Conservation (phyloP, 2,888 invertebrate genomes). For the Tupiocoris notatus region DNA sequence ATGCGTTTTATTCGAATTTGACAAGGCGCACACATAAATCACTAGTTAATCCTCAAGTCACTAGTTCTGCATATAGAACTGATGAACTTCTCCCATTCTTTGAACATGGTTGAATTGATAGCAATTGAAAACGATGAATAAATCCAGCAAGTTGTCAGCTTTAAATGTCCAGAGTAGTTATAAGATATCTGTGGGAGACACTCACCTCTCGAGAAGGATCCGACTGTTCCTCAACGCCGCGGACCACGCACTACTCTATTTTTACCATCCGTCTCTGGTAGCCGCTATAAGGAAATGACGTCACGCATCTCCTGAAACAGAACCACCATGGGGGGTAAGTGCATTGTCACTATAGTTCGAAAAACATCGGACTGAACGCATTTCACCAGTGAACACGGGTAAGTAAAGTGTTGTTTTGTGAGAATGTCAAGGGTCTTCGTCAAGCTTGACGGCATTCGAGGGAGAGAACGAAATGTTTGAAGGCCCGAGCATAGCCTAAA, state of each 20-base stretch:
- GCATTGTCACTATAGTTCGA: constrained; percentile 21
- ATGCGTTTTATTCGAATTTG: too few relatives aligned
- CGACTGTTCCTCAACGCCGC: constrained; percentile 37
- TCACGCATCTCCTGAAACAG: constrained; percentile 38
- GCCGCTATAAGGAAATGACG: constrained; percentile 42
- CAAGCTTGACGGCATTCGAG: neutral
- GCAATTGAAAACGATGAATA: too few relatives aligned
- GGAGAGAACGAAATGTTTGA: neutral
- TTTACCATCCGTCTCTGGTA: constrained; percentile 39
- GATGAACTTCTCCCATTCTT: too few relatives aligned
- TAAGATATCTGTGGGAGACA: neutral
- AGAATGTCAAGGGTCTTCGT: neutral
- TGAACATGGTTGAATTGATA: too few relatives aligned
- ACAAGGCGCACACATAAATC: too few relatives aligned
- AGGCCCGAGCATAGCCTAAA: neutral
- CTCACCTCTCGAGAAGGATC: constrained; percentile 28
- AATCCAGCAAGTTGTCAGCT: too few relatives aligned
- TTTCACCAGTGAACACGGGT: too few relatives aligned
- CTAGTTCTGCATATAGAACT: too few relatives aligned
- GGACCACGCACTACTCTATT: constrained; percentile 37
- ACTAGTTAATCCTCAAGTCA: too few relatives aligned
- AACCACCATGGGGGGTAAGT: constrained; percentile 34
- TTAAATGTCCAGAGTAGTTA: too few relatives aligned
- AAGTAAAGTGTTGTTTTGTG: neutral
- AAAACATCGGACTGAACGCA: neutral